phyloP scores from a whole-genome alignment of 2,797 vertebrate species.

The Peromyscus attwateri region DNA sequence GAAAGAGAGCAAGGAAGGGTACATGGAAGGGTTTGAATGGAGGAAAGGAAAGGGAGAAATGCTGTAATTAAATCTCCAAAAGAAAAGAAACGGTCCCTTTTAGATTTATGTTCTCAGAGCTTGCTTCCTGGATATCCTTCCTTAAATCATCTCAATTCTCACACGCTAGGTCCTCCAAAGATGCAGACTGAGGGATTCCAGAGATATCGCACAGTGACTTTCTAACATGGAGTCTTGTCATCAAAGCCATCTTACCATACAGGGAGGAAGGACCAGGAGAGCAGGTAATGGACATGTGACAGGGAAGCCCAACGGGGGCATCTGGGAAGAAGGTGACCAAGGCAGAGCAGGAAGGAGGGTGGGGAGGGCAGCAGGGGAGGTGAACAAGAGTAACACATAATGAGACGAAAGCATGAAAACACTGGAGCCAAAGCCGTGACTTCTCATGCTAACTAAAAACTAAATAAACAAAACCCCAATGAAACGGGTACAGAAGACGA shows the following conservation, averaged over 20 bases:
- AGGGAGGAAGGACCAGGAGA: background rate
- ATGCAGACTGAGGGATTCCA: background rate
- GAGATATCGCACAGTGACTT: background rate
- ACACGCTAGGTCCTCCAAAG: background rate
- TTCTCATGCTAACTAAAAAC: background rate
- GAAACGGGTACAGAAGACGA: background rate
- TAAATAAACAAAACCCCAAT: background rate
- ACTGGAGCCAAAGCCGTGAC: background rate
- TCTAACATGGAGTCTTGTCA: constrained; percentile 1
- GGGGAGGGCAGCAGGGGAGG: background rate
- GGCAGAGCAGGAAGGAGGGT: background rate
- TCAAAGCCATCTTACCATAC: background rate
- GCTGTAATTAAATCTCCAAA: background rate
- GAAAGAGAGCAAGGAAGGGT: background rate
- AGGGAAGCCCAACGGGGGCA: background rate
- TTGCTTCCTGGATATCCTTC: background rate
- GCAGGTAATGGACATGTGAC: background rate
- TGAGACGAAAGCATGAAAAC: background rate
- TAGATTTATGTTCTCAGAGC: background rate
- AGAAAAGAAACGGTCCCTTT: background rate
- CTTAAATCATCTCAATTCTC: background rate
- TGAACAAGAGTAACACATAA: background rate
- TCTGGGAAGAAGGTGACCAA: background rate
- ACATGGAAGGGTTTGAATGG: background rate
- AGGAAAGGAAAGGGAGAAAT: background rate